phyloP scores from a whole-genome alignment of 2,113 vertebrate genomes.

The Eclectus roratus region DNA sequence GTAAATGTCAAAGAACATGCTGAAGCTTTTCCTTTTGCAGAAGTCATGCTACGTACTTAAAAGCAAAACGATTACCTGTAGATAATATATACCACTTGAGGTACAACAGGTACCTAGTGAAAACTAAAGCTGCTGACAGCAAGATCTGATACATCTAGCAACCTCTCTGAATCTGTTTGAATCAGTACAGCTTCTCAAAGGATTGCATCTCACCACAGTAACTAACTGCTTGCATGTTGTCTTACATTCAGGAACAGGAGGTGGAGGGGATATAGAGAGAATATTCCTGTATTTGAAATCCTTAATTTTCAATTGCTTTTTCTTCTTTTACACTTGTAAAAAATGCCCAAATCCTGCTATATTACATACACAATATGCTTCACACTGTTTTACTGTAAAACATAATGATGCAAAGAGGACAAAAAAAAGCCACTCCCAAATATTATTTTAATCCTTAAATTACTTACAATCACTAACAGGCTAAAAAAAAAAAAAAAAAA shows the following conservation, averaged over 20 bases:
- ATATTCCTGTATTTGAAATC: background rate
- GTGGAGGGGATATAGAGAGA: background rate
- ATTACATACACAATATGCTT: background rate
- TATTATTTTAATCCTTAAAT: background rate
- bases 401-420: background rate
- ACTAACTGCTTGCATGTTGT: background rate
- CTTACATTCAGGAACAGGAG: rapidly evolving
- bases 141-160: background rate
- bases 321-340: background rate
- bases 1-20: background rate
- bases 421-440: background rate
- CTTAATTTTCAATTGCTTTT: background rate
- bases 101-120: background rate
- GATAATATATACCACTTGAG: background rate
- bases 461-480: background rate
- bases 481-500: background rate
- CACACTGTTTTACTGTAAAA: background rate
- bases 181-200: background rate
- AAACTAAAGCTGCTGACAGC: background rate
- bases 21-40: background rate
- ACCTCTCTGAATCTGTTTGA: background rate
- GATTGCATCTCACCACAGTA: background rate
- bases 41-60: background rate
- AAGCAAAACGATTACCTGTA: background rate
- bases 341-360: background rate